Conservation (phyloP, 2,797 vertebrate genomes). For the Malurus splendens region DNA sequence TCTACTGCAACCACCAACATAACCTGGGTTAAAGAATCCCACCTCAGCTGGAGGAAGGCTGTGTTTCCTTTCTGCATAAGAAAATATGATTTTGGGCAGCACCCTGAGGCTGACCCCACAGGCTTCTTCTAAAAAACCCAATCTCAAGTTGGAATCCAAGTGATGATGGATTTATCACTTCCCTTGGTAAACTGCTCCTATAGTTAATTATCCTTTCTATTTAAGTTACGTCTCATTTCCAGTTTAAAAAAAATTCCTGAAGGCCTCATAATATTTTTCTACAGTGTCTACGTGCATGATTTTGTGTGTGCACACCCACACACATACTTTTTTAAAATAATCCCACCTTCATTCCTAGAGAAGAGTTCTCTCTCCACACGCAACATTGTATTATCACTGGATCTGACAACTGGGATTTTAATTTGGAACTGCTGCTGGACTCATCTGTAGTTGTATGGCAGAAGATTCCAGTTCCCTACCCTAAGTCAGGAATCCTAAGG, state of each 20-base stretch:
- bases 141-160: background rate
- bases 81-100: background rate
- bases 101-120: background rate
- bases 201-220: conserved; percentile 48
- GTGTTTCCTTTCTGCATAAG: background rate
- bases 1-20: background rate
- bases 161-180: conserved; percentile 50
- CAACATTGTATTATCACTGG: background rate
- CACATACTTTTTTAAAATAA: background rate
- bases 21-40: background rate
- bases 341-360: background rate
- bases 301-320: background rate
- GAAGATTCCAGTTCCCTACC: background rate
- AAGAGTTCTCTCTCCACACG: background rate
- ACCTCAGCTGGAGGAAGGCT: background rate
- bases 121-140: background rate
- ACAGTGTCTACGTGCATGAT: background rate
- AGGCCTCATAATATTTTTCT: background rate
- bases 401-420: background rate
- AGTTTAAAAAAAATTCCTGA: background rate
- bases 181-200: conserved; percentile 32
- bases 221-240: conserved; percentile 47
- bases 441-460: background rate
- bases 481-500: background rate
- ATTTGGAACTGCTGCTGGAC: background rate